phyloP scores from a whole-genome alignment of 2,113 vertebrate species.

The Grantiella picta region DNA sequence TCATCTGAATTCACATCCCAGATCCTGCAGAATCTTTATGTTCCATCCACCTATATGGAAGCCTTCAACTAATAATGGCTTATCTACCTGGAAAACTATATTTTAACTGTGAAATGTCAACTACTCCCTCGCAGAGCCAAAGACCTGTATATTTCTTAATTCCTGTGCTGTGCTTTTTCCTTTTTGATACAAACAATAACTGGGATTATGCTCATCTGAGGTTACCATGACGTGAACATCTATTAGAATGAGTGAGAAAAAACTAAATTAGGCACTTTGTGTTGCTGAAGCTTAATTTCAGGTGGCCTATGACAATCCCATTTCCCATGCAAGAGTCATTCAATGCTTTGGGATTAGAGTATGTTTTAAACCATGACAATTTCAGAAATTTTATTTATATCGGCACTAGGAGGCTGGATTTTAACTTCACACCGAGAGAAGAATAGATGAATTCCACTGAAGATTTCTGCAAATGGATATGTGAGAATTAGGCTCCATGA shows the following conservation, averaged over 20 bases:
- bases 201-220: background rate
- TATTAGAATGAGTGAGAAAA: background rate
- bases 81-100: background rate
- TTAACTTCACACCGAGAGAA: background rate
- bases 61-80: background rate
- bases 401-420: background rate
- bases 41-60: background rate
- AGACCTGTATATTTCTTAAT: background rate
- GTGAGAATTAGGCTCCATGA: background rate
- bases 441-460: background rate
- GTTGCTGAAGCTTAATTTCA: background rate
- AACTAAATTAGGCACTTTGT: background rate
- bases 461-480: background rate
- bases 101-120: conserved; percentile 1
- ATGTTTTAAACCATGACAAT: background rate
- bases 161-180: background rate
- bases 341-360: background rate
- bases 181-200: background rate
- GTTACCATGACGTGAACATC: background rate
- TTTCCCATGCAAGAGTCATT: background rate
- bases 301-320: background rate
- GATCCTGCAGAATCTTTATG: background rate
- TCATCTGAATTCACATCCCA: background rate
- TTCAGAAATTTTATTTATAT: background rate
- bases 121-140: background rate